Evolutionary conservation across 2,888 invertebrate species (phyloP).

Genomic region (Enchytraeus crypticus): DNA sequence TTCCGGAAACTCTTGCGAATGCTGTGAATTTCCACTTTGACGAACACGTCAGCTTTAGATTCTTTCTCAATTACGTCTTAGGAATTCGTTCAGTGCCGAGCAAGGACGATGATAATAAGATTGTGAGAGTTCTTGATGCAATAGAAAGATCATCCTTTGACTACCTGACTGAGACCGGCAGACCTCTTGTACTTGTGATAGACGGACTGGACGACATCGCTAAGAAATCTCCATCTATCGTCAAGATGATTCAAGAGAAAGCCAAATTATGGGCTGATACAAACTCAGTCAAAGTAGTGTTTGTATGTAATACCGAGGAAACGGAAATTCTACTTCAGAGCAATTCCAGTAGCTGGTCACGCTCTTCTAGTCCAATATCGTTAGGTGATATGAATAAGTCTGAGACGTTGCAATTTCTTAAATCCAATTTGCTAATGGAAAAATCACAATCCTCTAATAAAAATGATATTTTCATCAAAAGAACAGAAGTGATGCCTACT

Average conservation of each 20-base stretch:
- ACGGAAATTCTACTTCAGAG: constrained; percentile 15
- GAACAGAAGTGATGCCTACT: neutral
- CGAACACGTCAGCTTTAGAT: constrained; percentile 26
- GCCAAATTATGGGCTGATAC: constrained; percentile 30
- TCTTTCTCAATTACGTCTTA: constrained; percentile 22
- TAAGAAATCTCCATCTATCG: constrained; percentile 11
- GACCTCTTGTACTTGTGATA: constrained; percentile 24
- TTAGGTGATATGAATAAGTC: constrained; percentile 17
- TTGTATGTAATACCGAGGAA: constrained; percentile 22
- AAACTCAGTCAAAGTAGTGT: constrained; percentile 24
- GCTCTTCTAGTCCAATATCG: constrained; percentile 21
- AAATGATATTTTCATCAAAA: no score
- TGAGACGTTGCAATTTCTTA: constrained; percentile 17
- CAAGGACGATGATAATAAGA: constrained; percentile 17
- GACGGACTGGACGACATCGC: constrained; percentile 19
- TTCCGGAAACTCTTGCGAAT: constrained; percentile 23
- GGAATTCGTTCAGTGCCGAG: constrained; percentile 20
- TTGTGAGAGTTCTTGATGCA: constrained; percentile 22
- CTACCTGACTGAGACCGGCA: constrained; percentile 11
- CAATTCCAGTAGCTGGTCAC: constrained; percentile 22
- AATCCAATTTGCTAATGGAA: constrained; percentile 2
- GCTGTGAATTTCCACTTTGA: constrained; percentile 25
- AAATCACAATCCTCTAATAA: neutral
- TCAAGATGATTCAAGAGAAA: constrained; percentile 23
- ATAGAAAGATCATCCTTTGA: constrained; percentile 23